A percentile compares a stretch with the other conserved stretches of the same genome.
phyloP scores from a whole-genome alignment of 2,888 invertebrate genomes.

The Heterodera filipjevi region DNA sequence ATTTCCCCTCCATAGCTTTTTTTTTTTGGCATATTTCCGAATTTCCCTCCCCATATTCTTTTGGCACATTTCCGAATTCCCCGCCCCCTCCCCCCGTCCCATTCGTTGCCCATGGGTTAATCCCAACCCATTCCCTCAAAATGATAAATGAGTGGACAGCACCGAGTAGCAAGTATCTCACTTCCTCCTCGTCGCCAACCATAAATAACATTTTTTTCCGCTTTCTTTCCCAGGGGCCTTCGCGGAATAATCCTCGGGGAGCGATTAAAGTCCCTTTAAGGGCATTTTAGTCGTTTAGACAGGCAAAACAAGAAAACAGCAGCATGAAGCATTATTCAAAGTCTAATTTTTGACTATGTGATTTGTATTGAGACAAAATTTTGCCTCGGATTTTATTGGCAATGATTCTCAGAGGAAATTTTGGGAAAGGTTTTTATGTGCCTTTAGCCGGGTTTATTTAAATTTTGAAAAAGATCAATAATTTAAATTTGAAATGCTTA shows the following conservation, averaged over 20 bases:
- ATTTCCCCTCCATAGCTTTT: background rate
- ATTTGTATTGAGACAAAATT: background rate
- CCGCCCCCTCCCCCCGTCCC: background rate
- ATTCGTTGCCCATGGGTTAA: background rate
- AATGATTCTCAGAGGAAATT: too few relatives aligned
- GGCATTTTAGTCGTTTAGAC: background rate
- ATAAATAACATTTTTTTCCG: background rate
- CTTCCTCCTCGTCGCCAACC: background rate
- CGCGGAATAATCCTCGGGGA: background rate
- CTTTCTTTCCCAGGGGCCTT: background rate
- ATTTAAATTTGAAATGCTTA: background rate
- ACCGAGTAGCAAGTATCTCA: background rate
- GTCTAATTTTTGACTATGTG: background rate
- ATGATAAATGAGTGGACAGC: background rate
- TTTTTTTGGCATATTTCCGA: too few relatives aligned
- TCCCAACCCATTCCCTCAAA: background rate
- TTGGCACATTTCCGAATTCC: background rate
- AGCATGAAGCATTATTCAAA: background rate
- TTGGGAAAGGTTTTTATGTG: too few relatives aligned
- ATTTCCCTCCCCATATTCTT: background rate
- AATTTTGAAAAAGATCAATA: too few relatives aligned
- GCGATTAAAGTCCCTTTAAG: background rate
- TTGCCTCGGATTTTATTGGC: background rate
- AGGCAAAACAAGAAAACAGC: background rate
- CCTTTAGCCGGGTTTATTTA: too few relatives aligned